Evolutionary conservation across 2,113 vertebrate genomes (phyloP).

Genomic region (Pterophyllum scalare): DNA sequence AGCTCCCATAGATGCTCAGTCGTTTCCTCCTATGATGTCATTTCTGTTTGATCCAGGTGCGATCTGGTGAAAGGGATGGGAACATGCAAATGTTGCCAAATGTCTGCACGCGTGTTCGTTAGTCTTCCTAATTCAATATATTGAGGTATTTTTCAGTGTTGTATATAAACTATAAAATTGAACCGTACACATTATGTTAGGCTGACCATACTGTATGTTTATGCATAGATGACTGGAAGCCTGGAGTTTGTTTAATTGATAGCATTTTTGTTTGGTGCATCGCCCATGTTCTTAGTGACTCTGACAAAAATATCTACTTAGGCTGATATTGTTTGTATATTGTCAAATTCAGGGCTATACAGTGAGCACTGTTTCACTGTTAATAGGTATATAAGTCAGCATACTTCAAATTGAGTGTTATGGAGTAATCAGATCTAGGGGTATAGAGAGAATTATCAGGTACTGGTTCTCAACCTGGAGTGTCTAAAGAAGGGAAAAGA

Average conservation of each 20-base stretch:
- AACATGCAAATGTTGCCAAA: neutral
- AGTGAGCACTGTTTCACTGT: neutral
- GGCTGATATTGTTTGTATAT: neutral
- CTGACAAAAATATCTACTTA: neutral
- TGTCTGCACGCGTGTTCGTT: neutral
- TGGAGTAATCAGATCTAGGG: neutral
- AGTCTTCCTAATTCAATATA: neutral
- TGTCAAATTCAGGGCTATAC: neutral
- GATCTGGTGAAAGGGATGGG: conserved; percentile 2
- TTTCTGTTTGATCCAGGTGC: conserved; percentile 33
- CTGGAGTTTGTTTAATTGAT: neutral
- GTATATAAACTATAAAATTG: neutral
- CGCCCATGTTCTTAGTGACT: neutral
- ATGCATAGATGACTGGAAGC: neutral
- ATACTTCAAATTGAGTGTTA: neutral
- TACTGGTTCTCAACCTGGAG: too few species aligned
- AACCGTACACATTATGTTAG: neutral
- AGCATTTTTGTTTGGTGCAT: neutral
- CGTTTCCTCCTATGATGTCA: conserved; percentile 64
- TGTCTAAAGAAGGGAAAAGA: too few species aligned
- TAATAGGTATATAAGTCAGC: neutral
- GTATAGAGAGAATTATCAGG: too few species aligned
- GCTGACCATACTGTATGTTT: neutral
- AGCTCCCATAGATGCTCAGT: neutral
- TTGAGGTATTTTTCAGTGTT: neutral